Conservation (phyloP, 2,888 invertebrate genomes). For the Cosmia trapezina region DNA sequence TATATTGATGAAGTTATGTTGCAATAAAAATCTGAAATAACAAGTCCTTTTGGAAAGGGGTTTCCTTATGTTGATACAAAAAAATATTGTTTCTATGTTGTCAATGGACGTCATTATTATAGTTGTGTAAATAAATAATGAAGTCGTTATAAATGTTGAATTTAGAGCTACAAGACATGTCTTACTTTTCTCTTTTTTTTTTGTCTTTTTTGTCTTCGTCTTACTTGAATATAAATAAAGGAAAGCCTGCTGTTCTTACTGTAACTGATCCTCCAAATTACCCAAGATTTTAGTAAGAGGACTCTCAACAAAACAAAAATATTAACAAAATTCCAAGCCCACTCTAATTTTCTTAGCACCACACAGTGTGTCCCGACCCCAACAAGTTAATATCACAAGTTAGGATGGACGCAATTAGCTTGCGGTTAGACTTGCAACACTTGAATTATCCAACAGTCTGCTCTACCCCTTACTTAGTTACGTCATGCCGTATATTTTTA, state of each 20-base stretch:
- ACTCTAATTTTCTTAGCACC: background rate
- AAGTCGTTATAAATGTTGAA: background rate
- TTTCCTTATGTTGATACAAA: background rate
- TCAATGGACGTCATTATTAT: background rate
- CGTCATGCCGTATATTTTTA: conserved; percentile 57
- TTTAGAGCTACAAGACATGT: background rate
- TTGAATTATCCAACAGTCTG: conserved; percentile 74
- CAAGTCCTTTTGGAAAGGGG: background rate
- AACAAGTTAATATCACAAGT: conserved; percentile 79
- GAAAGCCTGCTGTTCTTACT: background rate
- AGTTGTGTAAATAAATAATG: background rate
- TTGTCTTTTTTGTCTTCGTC: no score
- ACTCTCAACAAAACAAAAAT: background rate
- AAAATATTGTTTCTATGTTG: background rate
- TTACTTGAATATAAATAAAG: background rate
- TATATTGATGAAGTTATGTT: background rate
- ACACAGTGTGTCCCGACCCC: conserved; percentile 62
- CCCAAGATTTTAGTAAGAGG: background rate
- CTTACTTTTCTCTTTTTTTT: no score
- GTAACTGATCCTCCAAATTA: background rate
- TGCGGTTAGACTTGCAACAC: conserved; percentile 84
- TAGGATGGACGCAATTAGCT: conserved; percentile 88
- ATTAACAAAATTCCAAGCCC: background rate
- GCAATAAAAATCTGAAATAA: background rate
- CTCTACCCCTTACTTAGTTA: conserved; percentile 62